These are phyloP conservation scores for Neoarius graeffei DNA, from an alignment of 2,113 vertebrate species.

Conservation along the genomic window DNA sequence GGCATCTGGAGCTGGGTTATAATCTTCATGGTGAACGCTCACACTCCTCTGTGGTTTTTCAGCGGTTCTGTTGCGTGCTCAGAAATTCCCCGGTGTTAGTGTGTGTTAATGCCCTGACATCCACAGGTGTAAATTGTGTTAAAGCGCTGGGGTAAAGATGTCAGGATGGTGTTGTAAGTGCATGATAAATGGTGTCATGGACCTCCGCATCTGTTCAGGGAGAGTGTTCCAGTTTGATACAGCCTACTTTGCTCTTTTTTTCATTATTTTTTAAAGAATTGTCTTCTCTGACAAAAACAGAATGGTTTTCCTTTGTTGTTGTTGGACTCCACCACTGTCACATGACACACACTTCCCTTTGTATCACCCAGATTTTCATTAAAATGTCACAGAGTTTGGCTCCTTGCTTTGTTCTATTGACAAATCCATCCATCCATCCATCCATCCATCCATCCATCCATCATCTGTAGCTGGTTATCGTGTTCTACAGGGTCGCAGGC, in stretches of 20 bases:
- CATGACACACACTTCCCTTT: not conserved
- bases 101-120: not conserved
- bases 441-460: too few species aligned
- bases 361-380: too few species aligned
- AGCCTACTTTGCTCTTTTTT: not conserved
- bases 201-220: not conserved
- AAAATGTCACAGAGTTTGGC: too few species aligned
- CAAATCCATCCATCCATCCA: too few species aligned
- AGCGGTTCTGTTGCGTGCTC: not conserved
- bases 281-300: not conserved
- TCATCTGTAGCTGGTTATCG: too few species aligned
- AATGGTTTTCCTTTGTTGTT: not conserved
- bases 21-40: not conserved
- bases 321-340: not conserved
- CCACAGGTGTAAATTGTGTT: constrained; percentile 8
- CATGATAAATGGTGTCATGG: constrained; percentile 15
- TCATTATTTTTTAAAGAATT: not conserved
- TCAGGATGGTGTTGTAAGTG: constrained; percentile 13
- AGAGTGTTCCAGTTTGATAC: not conserved
- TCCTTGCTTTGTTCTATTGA: not conserved
- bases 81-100: not conserved
- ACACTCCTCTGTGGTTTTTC: not conserved
- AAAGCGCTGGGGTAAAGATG: not conserved
- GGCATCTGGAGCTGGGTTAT: not conserved
- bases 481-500: too few species aligned